Percentiles rank a stretch among this genome's conserved stretches.
phyloP scores from a whole-genome alignment of 2,113 vertebrate genomes.

The Coregonus clupeaformis region DNA sequence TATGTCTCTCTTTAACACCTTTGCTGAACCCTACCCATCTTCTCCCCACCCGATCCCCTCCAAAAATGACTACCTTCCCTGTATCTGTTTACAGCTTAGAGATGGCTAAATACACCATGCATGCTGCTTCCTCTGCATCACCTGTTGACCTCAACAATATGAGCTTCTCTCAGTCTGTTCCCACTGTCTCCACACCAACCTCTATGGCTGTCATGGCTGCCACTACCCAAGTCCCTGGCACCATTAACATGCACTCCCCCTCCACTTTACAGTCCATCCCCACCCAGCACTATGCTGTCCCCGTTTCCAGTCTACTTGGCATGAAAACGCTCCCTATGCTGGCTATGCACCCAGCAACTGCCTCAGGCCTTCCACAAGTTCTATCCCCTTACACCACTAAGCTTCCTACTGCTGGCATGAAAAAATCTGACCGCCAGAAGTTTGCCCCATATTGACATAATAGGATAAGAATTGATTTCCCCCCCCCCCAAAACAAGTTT shows the following conservation, averaged over 20 bases:
- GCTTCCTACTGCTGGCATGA: slow-evolving; percentile 79
- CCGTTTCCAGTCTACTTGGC: slow-evolving; percentile 92
- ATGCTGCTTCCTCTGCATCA: slow-evolving; percentile 84
- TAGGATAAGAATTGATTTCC: background rate
- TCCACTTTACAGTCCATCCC: slow-evolving; percentile 80
- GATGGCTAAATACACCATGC: slow-evolving; percentile 97
- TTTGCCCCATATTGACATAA: slow-evolving; percentile 88
- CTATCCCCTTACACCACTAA: slow-evolving; percentile 85
- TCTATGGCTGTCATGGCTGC: slow-evolving; percentile 86
- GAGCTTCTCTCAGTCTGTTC: slow-evolving; percentile 85
- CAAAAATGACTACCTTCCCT: slow-evolving; percentile 30
- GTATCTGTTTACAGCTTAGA: slow-evolving; percentile 88
- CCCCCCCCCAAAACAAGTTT: background rate
- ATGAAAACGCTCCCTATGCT: slow-evolving; percentile 90
- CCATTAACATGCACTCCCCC: slow-evolving; percentile 81
- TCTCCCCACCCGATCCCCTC: slow-evolving; percentile 59
- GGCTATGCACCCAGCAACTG: slow-evolving; percentile 82
- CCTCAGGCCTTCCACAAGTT: slow-evolving; percentile 80
- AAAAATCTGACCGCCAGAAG: slow-evolving; percentile 92
- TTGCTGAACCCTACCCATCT: slow-evolving; percentile 46
- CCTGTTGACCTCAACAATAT: slow-evolving; percentile 91
- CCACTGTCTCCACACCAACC: slow-evolving; percentile 82
- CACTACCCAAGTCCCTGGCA: slow-evolving; percentile 72
- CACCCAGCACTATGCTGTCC: slow-evolving; percentile 86
- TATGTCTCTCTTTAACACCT: slow-evolving; percentile 59